Evolutionary conservation across 2,888 invertebrate genomes (phyloP).

Genomic region (Chymomyza fuscimana): DNA sequence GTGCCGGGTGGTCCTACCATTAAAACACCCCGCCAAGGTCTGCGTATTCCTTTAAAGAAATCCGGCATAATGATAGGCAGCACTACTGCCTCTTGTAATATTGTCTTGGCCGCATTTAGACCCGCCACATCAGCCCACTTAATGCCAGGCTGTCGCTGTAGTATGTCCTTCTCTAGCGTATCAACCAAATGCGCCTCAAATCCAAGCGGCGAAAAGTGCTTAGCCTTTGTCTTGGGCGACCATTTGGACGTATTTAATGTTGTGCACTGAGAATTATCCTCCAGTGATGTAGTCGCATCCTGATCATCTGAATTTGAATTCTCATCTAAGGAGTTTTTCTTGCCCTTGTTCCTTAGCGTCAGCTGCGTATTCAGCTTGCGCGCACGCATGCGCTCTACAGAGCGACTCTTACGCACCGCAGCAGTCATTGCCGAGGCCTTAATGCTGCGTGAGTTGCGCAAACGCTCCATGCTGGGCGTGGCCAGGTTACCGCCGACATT

Average conservation of each 20-base stretch:
- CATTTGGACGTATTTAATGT: slow-evolving; percentile 75
- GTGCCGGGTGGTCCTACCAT: slow-evolving; percentile 83
- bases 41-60: slow-evolving; percentile 91
- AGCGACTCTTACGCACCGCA: slow-evolving; percentile 79
- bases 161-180: slow-evolving; percentile 90
- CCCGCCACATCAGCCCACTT: slow-evolving; percentile 90
- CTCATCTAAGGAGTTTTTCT: slow-evolving; percentile 80
- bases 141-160: slow-evolving; percentile 90
- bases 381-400: slow-evolving; percentile 79
- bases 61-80: slow-evolving; percentile 93
- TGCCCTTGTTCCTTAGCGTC: slow-evolving; percentile 79
- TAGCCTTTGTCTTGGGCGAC: slow-evolving; percentile 77
- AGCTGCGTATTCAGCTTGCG: slow-evolving; percentile 79
- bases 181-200: slow-evolving; percentile 89
- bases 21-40: slow-evolving; percentile 85
- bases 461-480: slow-evolving; percentile 54
- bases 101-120: slow-evolving; percentile 86
- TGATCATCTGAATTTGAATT: slow-evolving; percentile 80
- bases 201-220: slow-evolving; percentile 82
- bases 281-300: slow-evolving; percentile 79
- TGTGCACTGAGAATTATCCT: slow-evolving; percentile 77
- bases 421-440: slow-evolving; percentile 68
- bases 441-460: slow-evolving; percentile 66
- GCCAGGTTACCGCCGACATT: slow-evolving; percentile 78
- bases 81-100: slow-evolving; percentile 92